Conservation (phyloP, 2,888 invertebrate genomes). For the Caenorhabditis uteleia region DNA sequence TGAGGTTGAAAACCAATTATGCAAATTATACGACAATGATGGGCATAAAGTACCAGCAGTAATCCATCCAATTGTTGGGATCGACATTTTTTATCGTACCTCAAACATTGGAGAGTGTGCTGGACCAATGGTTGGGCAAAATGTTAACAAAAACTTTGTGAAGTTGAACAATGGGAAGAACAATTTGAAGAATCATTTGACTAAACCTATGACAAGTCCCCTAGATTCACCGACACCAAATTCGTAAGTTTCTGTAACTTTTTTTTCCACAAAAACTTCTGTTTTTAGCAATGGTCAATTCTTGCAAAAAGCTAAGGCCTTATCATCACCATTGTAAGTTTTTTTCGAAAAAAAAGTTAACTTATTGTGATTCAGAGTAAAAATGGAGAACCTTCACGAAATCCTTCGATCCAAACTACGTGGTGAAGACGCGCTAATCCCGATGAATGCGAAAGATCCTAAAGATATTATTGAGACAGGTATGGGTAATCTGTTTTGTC, state of each 20-base stretch:
- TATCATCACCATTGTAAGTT: conserved; percentile 33
- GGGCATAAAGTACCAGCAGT: conserved; percentile 63
- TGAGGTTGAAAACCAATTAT: conserved; percentile 58
- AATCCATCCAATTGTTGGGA: conserved; percentile 63
- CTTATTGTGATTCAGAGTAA: conserved; percentile 6
- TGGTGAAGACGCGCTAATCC: conserved; percentile 31
- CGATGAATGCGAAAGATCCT: conserved; percentile 30
- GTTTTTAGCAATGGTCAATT: conserved; percentile 31
- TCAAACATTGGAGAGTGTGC: conserved; percentile 59
- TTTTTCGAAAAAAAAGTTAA: background rate
- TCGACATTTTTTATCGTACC: conserved; percentile 60
- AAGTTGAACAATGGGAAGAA: conserved; percentile 21
- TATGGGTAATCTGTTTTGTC: conserved; percentile 1
- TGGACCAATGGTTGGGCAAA: conserved; percentile 25
- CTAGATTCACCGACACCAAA: conserved; percentile 9
- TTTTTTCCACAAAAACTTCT: background rate
- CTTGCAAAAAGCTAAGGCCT: conserved; percentile 20
- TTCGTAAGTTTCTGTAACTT: background rate
- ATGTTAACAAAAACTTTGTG: conserved; percentile 34
- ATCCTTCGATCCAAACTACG: conserved; percentile 37
- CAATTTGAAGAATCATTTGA: conserved; percentile 6
- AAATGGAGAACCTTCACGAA: conserved; percentile 36
- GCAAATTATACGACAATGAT: conserved; percentile 63
- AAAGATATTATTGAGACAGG: conserved; percentile 8
- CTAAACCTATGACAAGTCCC: conserved; percentile 2